phyloP scores from a whole-genome alignment of 2,888 invertebrate species.

The Chymomyza amoena region DNA sequence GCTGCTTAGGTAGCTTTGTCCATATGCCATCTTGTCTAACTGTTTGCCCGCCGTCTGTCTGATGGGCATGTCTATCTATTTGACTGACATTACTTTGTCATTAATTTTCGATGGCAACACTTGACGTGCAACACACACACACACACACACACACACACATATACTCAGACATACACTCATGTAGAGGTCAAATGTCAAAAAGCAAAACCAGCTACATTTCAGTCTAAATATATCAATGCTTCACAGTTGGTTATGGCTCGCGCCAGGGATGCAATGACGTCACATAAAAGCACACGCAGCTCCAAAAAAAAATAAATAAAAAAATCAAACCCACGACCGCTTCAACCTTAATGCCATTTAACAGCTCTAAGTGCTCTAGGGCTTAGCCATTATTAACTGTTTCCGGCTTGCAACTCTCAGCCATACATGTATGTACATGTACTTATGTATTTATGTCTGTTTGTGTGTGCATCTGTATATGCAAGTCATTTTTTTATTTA shows the following conservation, averaged over 20 bases:
- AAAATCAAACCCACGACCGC: slow-evolving; percentile 25
- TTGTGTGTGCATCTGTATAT: not conserved
- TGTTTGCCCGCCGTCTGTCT: slow-evolving; percentile 25
- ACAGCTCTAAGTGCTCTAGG: slow-evolving; percentile 57
- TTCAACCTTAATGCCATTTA: slow-evolving; percentile 58
- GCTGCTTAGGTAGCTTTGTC: slow-evolving; percentile 22
- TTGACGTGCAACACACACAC: slow-evolving; percentile 48
- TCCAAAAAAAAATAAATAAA: slow-evolving; percentile 18
- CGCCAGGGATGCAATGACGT: not conserved
- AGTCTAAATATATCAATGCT: slow-evolving; percentile 34
- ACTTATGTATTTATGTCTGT: not conserved
- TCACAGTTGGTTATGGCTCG: not conserved
- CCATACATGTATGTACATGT: not conserved
- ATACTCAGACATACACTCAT: slow-evolving; percentile 9
- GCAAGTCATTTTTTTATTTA: not conserved
- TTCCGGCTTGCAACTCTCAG: slow-evolving; percentile 54
- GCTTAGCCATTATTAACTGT: slow-evolving; percentile 68
- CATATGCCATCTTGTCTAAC: slow-evolving; percentile 33
- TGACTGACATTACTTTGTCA: slow-evolving; percentile 77
- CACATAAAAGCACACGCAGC: slow-evolving; percentile 34
- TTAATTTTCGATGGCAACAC: slow-evolving; percentile 74
- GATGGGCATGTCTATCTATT: slow-evolving; percentile 58
- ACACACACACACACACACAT: not conserved
- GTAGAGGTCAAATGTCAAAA: slow-evolving; percentile 62
- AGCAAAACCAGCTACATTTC: not conserved